These are phyloP conservation scores for Acronicta aceris DNA, from an alignment of 2,888 invertebrate species.

Conservation along the genomic window DNA sequence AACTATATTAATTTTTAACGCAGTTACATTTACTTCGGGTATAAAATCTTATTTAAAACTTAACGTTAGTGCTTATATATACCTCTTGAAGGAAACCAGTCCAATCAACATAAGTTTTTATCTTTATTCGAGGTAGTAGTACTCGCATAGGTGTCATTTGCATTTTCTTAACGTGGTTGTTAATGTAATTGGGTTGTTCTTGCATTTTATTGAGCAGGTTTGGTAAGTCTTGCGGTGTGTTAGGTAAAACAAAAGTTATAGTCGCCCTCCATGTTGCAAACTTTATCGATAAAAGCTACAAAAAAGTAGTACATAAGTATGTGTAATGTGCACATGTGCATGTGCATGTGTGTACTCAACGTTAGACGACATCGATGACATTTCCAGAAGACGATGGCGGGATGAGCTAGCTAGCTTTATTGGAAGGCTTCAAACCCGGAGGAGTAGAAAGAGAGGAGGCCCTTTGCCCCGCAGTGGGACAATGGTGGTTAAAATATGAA, in stretches of 20 bases:
- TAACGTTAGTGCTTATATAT: slow-evolving; percentile 5
- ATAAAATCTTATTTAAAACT: too few relatives aligned
- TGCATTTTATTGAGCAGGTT: slow-evolving; percentile 55
- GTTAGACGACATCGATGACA: too few relatives aligned
- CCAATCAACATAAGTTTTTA: slow-evolving; percentile 70
- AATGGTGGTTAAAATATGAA: too few relatives aligned
- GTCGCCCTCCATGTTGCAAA: slow-evolving; percentile 26
- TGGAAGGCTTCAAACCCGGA: too few relatives aligned
- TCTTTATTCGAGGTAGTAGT: slow-evolving; percentile 69
- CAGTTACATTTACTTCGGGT: too few relatives aligned
- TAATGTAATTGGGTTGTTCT: slow-evolving; percentile 53
- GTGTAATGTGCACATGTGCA: too few relatives aligned
- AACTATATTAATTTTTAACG: too few relatives aligned
- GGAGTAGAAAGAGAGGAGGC: too few relatives aligned
- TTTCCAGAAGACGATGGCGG: too few relatives aligned
- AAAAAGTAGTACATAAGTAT: neutral
- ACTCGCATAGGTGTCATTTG: slow-evolving; percentile 48
- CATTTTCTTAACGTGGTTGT: slow-evolving; percentile 46
- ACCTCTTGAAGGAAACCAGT: slow-evolving; percentile 68
- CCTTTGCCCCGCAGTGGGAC: too few relatives aligned
- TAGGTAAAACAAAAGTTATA: slow-evolving; percentile 65
- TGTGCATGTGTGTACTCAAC: too few relatives aligned
- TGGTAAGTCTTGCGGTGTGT: slow-evolving; percentile 38
- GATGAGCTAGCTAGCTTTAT: too few relatives aligned
- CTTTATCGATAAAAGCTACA: slow-evolving; percentile 18